Evolutionary conservation across 2,888 invertebrate genomes (phyloP).

Genomic region (Kuschelorhynchus macadamiae): DNA sequence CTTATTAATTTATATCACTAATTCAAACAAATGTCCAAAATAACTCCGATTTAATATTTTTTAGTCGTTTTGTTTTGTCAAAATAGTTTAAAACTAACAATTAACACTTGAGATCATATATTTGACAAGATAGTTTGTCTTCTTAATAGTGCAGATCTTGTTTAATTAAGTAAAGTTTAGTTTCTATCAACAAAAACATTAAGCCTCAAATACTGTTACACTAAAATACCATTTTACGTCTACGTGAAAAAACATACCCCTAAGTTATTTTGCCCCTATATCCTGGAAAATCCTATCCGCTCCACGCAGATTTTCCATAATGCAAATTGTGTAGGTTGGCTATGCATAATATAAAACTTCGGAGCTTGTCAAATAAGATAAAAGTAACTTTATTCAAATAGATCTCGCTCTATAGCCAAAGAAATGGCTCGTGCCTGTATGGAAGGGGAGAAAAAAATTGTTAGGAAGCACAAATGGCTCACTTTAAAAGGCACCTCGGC

Average conservation of each 20-base stretch:
- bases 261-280: conserved; percentile 17
- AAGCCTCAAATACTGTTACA: too few relatives aligned
- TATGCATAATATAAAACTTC: conserved; percentile 41
- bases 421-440: conserved; percentile 22
- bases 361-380: conserved; percentile 38
- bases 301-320: conserved; percentile 24
- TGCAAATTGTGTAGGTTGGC: conserved; percentile 27
- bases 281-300: conserved; percentile 12
- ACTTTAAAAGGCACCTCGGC: not conserved
- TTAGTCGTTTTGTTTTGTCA: too few relatives aligned
- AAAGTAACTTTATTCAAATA: conserved; percentile 39
- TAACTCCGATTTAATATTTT: too few relatives aligned
- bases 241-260: conserved; percentile 5
- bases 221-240: too few relatives aligned
- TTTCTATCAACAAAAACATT: too few relatives aligned
- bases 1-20: too few relatives aligned
- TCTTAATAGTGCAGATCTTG: too few relatives aligned
- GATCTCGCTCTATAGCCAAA: conserved; percentile 11
- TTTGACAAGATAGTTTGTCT: too few relatives aligned
- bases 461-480: conserved; percentile 3
- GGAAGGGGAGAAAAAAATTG: conserved; percentile 7
- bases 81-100: too few relatives aligned
- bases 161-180: too few relatives aligned
- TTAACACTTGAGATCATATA: too few relatives aligned
- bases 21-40: too few relatives aligned